phyloP scores from a whole-genome alignment of 2,888 invertebrate genomes.

The Malacosoma neustria region DNA sequence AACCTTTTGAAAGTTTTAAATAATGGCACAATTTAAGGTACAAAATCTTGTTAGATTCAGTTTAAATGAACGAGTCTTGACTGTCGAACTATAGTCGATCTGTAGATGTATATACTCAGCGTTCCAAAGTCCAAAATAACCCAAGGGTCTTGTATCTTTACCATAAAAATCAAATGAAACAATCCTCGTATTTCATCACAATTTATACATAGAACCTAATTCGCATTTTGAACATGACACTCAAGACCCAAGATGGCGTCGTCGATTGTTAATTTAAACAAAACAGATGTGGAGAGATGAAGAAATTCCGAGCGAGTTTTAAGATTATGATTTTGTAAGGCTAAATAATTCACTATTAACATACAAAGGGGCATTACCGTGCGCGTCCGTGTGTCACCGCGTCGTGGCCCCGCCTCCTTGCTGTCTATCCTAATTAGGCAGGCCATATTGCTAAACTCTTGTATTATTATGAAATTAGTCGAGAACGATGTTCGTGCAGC shows the following conservation, averaged over 20 bases:
- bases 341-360: constrained; percentile 72
- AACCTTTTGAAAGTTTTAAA: too few species aligned
- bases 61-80: too few species aligned
- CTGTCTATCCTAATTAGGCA: constrained; percentile 71
- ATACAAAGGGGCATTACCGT: constrained; percentile 73
- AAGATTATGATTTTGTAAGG: constrained; percentile 71
- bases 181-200: neutral
- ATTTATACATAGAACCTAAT: neutral
- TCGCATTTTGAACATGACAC: neutral
- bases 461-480: constrained; percentile 31
- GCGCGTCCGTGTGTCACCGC: constrained; percentile 60
- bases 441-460: constrained; percentile 33
- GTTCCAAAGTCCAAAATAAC: too few species aligned
- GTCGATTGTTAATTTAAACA: constrained; percentile 37
- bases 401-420: constrained; percentile 66
- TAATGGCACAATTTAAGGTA: too few species aligned
- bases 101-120: too few species aligned
- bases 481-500: neutral
- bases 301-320: constrained; percentile 69
- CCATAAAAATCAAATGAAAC: neutral
- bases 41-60: too few species aligned
- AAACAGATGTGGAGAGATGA: constrained; percentile 37
- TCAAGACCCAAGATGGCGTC: constrained; percentile 27
- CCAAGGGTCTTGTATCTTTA: too few species aligned
- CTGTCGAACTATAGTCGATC: too few species aligned